phyloP scores from a whole-genome alignment of 64 coral and sea anemone species.

The Montipora cactus region DNA sequence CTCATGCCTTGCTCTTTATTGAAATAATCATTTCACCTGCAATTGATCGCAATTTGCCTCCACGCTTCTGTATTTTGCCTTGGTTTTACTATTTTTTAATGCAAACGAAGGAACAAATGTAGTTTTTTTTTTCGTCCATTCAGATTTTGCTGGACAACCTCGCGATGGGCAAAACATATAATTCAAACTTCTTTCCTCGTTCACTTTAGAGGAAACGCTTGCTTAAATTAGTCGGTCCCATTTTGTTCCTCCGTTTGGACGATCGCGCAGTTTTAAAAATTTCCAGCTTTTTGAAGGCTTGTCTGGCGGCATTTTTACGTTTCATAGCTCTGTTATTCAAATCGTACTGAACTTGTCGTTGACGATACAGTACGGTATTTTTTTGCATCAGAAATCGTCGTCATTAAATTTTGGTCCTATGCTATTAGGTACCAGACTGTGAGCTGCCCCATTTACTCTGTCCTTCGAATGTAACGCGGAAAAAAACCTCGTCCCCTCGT shows the following conservation, averaged over 20 bases:
- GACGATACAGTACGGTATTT: not conserved
- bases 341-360: not conserved
- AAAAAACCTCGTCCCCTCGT: too few species aligned
- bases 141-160: not conserved
- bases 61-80: not conserved
- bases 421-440: not conserved
- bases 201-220: not conserved
- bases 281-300: not conserved
- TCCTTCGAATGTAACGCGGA: too few species aligned
- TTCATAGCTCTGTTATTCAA: not conserved
- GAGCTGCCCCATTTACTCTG: too few species aligned
- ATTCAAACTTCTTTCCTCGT: not conserved
- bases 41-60: not conserved
- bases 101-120: not conserved
- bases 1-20: not conserved
- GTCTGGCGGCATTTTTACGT: not conserved
- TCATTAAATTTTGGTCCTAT: not conserved
- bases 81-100: not conserved
- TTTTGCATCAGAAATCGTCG: not conserved
- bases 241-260: not conserved
- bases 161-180: not conserved
- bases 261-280: not conserved
- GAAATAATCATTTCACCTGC: not conserved
- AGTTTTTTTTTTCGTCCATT: not conserved
- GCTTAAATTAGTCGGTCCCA: not conserved